A percentile compares a stretch with the other conserved stretches of the same genome.
Conservation (phyloP, 2,113 vertebrate genomes). For the Cyphomyrus plagiostoma region DNA sequence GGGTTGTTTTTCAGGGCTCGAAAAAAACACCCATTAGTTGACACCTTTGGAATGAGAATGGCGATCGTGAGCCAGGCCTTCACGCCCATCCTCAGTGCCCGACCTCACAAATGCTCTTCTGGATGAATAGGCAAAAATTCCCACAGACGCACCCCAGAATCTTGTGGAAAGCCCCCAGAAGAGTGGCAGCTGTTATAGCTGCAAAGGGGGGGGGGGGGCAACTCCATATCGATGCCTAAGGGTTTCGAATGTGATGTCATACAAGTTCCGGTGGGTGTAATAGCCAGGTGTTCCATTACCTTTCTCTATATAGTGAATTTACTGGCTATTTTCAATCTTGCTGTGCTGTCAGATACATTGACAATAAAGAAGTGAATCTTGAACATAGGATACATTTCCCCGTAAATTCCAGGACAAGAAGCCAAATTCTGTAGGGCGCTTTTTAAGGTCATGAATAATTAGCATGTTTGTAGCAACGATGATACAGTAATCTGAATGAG, state of each 20-base stretch:
- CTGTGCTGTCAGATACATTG: neutral
- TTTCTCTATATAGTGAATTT: too few relatives aligned
- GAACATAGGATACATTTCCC: neutral
- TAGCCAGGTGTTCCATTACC: too few relatives aligned
- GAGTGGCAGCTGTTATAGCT: neutral
- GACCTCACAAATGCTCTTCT: neutral
- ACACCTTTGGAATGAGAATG: neutral
- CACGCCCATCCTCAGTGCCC: neutral
- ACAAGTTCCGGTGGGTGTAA: too few relatives aligned
- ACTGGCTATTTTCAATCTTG: neutral
- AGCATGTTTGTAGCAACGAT: neutral
- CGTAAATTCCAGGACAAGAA: neutral
- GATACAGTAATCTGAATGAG: neutral
- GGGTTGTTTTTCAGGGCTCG: neutral
- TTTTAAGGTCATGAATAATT: slow-evolving; percentile 4
- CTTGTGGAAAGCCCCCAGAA: neutral
- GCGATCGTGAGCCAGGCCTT: neutral
- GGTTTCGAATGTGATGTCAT: neutral
- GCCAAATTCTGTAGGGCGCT: neutral
- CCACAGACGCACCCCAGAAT: neutral
- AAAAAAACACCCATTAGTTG: neutral
- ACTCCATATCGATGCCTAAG: neutral
- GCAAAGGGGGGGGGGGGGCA: neutral
- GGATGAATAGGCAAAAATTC: neutral
- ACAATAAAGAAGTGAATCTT: neutral